phyloP scores from a whole-genome alignment of 2,113 vertebrate species.

The Vicugna pacos region DNA sequence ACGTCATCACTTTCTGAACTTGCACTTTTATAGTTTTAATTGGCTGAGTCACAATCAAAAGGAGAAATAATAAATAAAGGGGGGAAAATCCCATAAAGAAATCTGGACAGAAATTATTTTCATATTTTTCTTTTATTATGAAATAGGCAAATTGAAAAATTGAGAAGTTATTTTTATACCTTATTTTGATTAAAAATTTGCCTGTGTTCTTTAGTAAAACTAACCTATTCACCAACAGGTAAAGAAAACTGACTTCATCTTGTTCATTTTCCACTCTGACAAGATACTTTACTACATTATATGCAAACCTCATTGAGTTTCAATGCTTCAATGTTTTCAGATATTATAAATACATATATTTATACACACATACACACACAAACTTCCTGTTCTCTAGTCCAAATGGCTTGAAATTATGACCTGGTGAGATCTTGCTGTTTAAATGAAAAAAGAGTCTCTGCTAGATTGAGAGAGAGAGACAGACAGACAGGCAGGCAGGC shows the following conservation, averaged over 20 bases:
- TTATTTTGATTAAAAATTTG: neutral
- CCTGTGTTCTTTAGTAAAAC: neutral
- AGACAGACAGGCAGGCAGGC: neutral
- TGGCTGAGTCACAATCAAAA: neutral
- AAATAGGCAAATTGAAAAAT: neutral
- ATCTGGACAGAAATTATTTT: neutral
- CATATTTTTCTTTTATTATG: slow-evolving; percentile 23
- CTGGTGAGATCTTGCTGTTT: neutral
- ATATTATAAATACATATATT: neutral
- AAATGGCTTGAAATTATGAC: slow-evolving; percentile 10
- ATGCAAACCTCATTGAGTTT: neutral
- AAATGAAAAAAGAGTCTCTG: neutral
- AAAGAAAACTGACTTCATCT: slow-evolving; percentile 53
- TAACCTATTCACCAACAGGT: neutral
- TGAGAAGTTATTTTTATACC: slow-evolving; percentile 9
- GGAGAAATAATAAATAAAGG: slow-evolving; percentile 7
- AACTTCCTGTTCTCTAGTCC: neutral
- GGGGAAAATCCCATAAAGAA: neutral
- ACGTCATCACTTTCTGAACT: slow-evolving; percentile 1
- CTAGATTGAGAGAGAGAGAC: neutral
- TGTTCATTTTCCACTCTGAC: slow-evolving; percentile 2
- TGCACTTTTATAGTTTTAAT: slow-evolving; percentile 43
- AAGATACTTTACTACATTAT: slow-evolving; percentile 43
- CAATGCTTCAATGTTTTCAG: neutral
- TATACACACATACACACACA: neutral